Base-by-base conservation (phyloP, 2,888 invertebrate species). In the Pantelozetes paolii region DNA sequence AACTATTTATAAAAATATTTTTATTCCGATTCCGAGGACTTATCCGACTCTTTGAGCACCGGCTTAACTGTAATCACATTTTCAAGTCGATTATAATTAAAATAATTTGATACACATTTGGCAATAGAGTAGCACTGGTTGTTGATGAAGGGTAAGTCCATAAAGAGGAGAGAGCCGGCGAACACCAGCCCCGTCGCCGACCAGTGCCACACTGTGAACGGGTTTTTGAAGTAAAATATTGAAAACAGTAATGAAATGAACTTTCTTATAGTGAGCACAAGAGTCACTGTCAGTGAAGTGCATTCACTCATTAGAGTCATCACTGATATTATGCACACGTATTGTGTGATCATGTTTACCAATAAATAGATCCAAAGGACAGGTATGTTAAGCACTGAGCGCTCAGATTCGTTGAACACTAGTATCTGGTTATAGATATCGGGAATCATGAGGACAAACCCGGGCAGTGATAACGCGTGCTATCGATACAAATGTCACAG, bases 261-360 rank as follows among this genome's bases (percentile, higher is more conserved):
- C 84, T 99, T 99, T 71, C 99, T 86, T 73, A 99, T 83, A 0
- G 99, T 99, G 40, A 99, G 90, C 0, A 99, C 94, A 78, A 99
- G 85, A 0, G 97, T 98, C 0, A 99, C 96, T 0, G 94, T 94
- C 62, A 99, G 83, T 0, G 97, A 95, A 0, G 92, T 87, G 81
- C 94, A 95, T 82, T 95, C 94, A 0, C 97, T 91, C 0, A 96
- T 97, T 80, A 98, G 84, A 36, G 91, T 88, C 81, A 96, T 99
- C 0, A 99, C 98, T 11, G 94, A 91, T 81, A 92, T 90, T 76
- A 71, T 32, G 32, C 78, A 85, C 84, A 85, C 85, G 85, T 88
- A 97, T 87, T 97, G 97, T 0, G 95, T 93, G 2, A 92, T 78
- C 6, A 92, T 88, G 82, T 95, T 95, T 32, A 90, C 88, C 48